Evolutionary conservation across 1,140 invertebrate species (phyloP), one percentile per base, ranked within the genome.

Genomic region (Orussus abietinus): DNA sequence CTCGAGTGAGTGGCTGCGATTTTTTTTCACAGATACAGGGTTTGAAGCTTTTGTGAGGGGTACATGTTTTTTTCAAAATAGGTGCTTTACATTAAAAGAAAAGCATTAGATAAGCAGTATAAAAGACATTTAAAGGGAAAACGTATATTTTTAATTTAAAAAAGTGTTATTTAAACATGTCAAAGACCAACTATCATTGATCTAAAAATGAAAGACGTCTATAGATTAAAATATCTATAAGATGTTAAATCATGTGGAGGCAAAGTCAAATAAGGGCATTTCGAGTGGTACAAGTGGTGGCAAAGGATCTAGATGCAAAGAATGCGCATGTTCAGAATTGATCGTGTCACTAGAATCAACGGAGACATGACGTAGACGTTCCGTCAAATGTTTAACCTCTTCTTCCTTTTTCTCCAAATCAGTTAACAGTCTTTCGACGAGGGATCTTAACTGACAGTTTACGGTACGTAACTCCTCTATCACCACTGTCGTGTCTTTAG

Each of bases 391-490:
- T 26, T 72, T 66, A 42, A 77, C 75, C 58, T 83, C 78, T 57
- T 75, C 70, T 45, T 79, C 77, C 29, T 78, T 76, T 3, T 74
- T 62, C 49, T 83, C 80, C 11, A 83, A 59, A 59, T 83, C 75
- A 26, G 69, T 60, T 4, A 83, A 58, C 22, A 84, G 60, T 55
- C 76, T 75, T 15, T 74, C 75, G 12, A 83, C 69, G 20, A 81
- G 64, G 10, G 68, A 70, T 47, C 77, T 66, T 14, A 82, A 53
- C 50, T 80, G 79, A 33, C 75, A 69, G 53, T 78, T 81, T 2
- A 77, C 59, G 30, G 69, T 79, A 51, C 74, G 71, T 21, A 84
- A 59, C 59, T 83, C 81, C 59, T 84, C 80, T 32, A 83, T 74
- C 21, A 83, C 76, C 18, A 57, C 74, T 32, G 64, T 56, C 5